Percentiles rank a stretch among this genome's conserved stretches.
phyloP scores from a whole-genome alignment of 1,140 invertebrate species.

The Mesaphorura yosii region DNA sequence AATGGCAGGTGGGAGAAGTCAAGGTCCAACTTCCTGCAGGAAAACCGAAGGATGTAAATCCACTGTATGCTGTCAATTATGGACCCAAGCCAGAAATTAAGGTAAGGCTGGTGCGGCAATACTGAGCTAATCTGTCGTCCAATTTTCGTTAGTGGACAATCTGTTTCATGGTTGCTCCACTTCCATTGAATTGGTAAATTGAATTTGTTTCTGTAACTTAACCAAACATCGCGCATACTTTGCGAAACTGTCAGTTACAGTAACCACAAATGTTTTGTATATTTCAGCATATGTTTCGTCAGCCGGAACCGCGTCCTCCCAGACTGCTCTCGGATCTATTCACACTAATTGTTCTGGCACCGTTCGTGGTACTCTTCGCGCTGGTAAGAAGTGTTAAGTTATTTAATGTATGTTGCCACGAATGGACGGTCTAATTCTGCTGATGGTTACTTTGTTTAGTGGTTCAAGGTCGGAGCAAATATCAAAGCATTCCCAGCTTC shows the following conservation, averaged over 20 bases:
- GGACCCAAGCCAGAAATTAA: constrained; percentile 70
- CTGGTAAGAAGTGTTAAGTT: constrained; percentile 44
- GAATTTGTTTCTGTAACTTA: constrained; percentile 37
- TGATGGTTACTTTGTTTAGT: constrained; percentile 50
- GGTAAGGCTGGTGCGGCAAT: too few relatives aligned
- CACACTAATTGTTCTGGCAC: constrained; percentile 66
- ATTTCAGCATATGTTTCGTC: constrained; percentile 86
- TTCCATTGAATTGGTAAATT: constrained; percentile 29
- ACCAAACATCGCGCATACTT: background rate
- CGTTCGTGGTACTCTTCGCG: constrained; percentile 68
- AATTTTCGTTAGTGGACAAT: constrained; percentile 28
- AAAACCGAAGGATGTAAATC: constrained; percentile 33
- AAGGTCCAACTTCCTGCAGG: constrained; percentile 53
- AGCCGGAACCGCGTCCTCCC: constrained; percentile 80
- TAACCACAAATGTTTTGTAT: constrained; percentile 5
- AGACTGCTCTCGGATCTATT: constrained; percentile 79
- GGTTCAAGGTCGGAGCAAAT: constrained; percentile 80
- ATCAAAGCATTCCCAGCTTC: constrained; percentile 69
- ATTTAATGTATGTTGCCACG: background rate
- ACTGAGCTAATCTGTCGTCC: constrained; percentile 5
- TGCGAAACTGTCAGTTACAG: too few relatives aligned
- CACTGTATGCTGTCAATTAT: constrained; percentile 38
- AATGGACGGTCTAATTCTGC: background rate
- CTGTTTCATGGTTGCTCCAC: constrained; percentile 8
- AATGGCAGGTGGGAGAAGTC: constrained; percentile 69